Percentiles rank a stretch among this genome's conserved stretches.
phyloP scores from a whole-genome alignment of 2,797 vertebrate genomes.

The Podargus strigoides region DNA sequence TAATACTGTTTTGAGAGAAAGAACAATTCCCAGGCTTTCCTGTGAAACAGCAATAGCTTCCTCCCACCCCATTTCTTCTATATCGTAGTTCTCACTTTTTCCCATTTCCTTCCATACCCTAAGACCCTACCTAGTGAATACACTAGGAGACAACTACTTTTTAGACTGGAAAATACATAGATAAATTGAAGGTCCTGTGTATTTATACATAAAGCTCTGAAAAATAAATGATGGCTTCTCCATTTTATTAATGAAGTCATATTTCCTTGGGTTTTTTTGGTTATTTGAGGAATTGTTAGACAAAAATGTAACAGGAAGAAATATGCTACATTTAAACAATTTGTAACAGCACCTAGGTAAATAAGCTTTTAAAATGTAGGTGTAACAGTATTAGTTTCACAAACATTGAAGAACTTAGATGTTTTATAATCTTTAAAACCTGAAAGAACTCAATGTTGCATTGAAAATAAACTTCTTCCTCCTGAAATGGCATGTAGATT shows the following conservation, averaged over 20 bases:
- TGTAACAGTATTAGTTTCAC: not conserved
- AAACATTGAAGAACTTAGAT: not conserved
- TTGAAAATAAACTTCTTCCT: not conserved
- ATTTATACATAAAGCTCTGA: not conserved
- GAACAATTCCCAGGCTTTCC: not conserved
- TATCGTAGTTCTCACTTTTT: not conserved
- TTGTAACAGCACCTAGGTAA: not conserved
- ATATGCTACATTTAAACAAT: not conserved
- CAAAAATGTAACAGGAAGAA: not conserved
- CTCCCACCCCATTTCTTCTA: not conserved
- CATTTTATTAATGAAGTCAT: not conserved
- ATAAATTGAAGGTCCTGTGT: not conserved
- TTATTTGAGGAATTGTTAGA: not conserved
- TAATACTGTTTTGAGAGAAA: not conserved
- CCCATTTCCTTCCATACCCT: not conserved
- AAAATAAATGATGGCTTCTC: not conserved
- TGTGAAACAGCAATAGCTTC: not conserved
- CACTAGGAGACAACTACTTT: not conserved
- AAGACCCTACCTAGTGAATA: not conserved
- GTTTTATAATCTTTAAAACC: not conserved
- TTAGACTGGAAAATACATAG: not conserved
- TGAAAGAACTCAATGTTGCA: not conserved
- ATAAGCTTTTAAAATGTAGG: not conserved
- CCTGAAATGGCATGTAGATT: not conserved
- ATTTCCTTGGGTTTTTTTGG: fast-evolving